phyloP scores from a whole-genome alignment of 2,797 vertebrate genomes.

The Sphenodon punctatus region DNA sequence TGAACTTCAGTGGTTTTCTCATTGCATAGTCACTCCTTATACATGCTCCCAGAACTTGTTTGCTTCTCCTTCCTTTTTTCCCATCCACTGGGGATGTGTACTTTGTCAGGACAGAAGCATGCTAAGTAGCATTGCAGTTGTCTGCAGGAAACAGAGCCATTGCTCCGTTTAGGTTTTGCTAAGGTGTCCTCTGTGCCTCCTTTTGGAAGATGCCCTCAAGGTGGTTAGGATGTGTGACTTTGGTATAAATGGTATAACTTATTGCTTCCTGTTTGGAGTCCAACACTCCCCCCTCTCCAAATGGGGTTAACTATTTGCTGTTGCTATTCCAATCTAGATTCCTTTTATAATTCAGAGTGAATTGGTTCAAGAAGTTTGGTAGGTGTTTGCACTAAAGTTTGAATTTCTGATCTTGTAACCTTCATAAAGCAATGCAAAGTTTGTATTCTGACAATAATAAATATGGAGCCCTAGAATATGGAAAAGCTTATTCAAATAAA shows the following conservation, averaged over 20 bases:
- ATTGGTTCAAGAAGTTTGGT: background rate
- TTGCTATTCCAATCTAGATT: conserved; percentile 16
- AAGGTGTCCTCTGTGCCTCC: conserved; percentile 1
- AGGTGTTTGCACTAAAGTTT: background rate
- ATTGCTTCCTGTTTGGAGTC: too few relatives aligned
- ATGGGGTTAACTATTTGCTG: too few relatives aligned
- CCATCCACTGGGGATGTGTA: too few relatives aligned
- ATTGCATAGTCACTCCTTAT: conserved; percentile 15
- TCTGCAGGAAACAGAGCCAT: background rate
- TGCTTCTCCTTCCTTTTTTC: too few relatives aligned
- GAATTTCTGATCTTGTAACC: background rate
- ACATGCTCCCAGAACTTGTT: background rate
- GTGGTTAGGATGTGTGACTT: background rate
- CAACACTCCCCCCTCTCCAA: too few relatives aligned
- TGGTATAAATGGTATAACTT: background rate
- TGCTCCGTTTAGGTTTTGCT: conserved; percentile 17
- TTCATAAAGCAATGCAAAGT: background rate
- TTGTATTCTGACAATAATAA: background rate
- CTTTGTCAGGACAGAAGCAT: too few relatives aligned
- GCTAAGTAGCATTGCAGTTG: too few relatives aligned
- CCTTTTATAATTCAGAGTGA: background rate
- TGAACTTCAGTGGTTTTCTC: conserved; percentile 6
- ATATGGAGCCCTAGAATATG: background rate
- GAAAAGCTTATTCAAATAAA: background rate
- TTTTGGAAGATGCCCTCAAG: background rate